phyloP scores from a whole-genome alignment of 2,888 invertebrate genomes.

The Hypomecis atomaria region DNA sequence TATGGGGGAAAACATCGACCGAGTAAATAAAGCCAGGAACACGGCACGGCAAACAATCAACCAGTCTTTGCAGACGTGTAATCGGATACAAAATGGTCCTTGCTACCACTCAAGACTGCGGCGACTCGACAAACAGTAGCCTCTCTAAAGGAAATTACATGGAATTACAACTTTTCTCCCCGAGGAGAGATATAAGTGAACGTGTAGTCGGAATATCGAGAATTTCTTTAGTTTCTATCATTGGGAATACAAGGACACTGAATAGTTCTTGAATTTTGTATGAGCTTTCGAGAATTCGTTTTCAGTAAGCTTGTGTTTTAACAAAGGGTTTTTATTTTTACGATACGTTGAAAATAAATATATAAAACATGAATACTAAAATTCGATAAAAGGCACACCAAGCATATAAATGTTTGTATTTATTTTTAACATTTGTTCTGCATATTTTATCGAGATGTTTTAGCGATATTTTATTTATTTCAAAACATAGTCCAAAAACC shows the following conservation, averaged over 20 bases:
- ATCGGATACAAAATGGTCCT: conserved; percentile 74
- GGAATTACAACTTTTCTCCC: conserved; percentile 60
- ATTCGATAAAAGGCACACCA: no score
- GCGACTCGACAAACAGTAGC: conserved; percentile 60
- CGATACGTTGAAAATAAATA: neutral
- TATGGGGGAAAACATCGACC: conserved; percentile 65
- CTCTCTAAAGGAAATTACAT: conserved; percentile 62
- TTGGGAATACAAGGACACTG: conserved; percentile 46
- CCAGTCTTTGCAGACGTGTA: conserved; percentile 66
- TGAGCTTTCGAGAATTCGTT: conserved; percentile 41
- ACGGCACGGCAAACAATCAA: conserved; percentile 70
- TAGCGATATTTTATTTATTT: no score
- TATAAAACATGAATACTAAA: neutral
- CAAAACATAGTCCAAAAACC: no score
- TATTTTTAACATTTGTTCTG: no score
- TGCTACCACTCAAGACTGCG: conserved; percentile 58
- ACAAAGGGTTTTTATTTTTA: neutral
- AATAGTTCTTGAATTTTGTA: conserved; percentile 47
- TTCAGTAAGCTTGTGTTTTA: conserved; percentile 34
- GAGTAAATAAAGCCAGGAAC: conserved; percentile 66
- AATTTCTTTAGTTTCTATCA: conserved; percentile 42
- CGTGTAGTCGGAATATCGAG: conserved; percentile 45
- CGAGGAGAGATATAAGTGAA: conserved; percentile 52
- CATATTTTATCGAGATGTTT: no score
- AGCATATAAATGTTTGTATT: no score